Percentiles rank a stretch among this genome's conserved stretches.
These are phyloP conservation scores for Phenganax subtilis DNA, from an alignment of 92 coral and sea anemone species.

Conservation along the genomic window DNA sequence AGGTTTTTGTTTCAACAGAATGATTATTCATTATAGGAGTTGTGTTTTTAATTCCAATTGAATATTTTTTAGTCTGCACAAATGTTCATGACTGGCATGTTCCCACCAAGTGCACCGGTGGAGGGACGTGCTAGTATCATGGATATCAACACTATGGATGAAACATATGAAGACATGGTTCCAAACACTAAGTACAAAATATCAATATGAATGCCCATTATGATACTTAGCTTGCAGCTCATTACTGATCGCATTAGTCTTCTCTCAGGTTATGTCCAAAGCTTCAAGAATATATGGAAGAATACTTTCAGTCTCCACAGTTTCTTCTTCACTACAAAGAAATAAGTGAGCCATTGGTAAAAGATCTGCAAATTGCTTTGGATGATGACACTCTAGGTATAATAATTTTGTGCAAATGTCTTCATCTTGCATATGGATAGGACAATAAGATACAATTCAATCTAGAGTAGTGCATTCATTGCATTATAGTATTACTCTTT, in stretches of 20 bases:
- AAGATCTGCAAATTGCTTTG: conserved; percentile 19
- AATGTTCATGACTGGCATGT: conserved; percentile 63
- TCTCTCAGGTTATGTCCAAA: conserved; percentile 71
- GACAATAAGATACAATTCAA: not conserved
- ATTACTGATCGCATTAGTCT: not conserved
- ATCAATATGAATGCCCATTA: not conserved
- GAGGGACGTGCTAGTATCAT: conserved; percentile 64
- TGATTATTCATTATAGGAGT: not conserved
- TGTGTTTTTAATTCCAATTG: not conserved
- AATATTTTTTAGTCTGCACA: conserved; percentile 72
- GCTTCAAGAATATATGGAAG: conserved; percentile 61
- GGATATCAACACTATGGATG: conserved; percentile 85
- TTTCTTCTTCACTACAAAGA: conserved; percentile 63
- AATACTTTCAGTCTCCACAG: conserved; percentile 48
- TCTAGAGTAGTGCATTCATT: no score
- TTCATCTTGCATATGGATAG: not conserved
- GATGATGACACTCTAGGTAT: conserved; percentile 49
- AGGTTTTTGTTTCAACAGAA: not conserved
- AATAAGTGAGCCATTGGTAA: conserved; percentile 51
- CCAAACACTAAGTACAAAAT: conserved; percentile 67
- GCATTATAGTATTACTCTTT: no score
- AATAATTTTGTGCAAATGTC: conserved; percentile 10
- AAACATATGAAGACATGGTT: conserved; percentile 61
- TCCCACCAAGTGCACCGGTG: conserved; percentile 60
- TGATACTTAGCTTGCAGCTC: no score